Evolutionary conservation across 1,140 invertebrate species (phyloP).

Genomic region (Nasonia giraulti): DNA sequence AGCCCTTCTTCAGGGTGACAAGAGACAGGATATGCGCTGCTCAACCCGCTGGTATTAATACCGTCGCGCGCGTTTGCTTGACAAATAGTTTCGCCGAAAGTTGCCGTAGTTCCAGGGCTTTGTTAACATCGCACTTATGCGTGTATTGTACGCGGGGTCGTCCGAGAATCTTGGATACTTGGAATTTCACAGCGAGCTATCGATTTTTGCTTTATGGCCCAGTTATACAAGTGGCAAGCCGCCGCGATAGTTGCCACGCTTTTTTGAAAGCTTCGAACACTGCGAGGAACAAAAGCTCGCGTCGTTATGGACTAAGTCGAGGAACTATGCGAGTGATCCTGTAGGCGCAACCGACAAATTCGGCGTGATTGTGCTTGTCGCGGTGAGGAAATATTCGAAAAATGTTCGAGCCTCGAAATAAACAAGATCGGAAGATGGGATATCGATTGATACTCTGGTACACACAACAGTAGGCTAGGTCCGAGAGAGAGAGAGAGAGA

Average conservation of each 20-base stretch:
- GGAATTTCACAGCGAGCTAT: conserved; percentile 31
- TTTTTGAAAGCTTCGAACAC: conserved; percentile 1
- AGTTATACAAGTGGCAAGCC: not conserved
- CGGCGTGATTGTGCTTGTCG: no score
- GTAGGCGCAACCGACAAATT: not conserved
- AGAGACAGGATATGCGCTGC: conserved; percentile 45
- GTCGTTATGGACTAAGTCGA: not conserved
- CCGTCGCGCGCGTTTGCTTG: conserved; percentile 55
- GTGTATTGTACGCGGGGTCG: not conserved
- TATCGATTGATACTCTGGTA: not conserved
- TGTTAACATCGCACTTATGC: conserved; percentile 54
- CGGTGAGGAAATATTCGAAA: not conserved
- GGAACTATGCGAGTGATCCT: not conserved
- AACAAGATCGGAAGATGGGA: not conserved
- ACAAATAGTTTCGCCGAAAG: conserved; percentile 62
- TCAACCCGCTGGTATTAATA: conserved; percentile 55
- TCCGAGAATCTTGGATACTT: conserved; percentile 43
- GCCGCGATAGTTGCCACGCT: not conserved
- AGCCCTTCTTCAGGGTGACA: not conserved
- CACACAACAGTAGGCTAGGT: not conserved
- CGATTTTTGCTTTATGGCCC: conserved; percentile 32
- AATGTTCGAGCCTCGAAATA: not conserved
- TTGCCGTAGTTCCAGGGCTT: conserved; percentile 52
- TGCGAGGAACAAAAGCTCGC: not conserved
- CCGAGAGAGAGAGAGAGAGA: no score